Percentiles rank a stretch among this genome's conserved stretches.
These are phyloP conservation scores for Cyphomyrus discorhynchus DNA, from an alignment of 2,113 vertebrate species.

Conservation along the genomic window DNA sequence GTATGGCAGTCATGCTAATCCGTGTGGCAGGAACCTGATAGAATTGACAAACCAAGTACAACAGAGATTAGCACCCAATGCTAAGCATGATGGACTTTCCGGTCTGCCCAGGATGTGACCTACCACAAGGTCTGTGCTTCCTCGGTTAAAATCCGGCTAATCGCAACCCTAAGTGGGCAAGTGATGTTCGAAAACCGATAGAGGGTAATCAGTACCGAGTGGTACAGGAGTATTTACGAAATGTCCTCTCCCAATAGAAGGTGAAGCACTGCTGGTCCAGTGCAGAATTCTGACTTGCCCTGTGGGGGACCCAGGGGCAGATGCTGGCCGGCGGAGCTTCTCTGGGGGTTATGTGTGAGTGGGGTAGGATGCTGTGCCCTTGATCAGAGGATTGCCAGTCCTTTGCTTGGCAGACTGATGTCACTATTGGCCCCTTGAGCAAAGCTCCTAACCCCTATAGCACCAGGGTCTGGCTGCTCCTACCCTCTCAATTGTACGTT, in stretches of 20 bases:
- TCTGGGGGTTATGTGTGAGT: not conserved
- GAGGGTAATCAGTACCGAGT: not conserved
- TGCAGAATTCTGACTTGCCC: not conserved
- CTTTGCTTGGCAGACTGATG: not conserved
- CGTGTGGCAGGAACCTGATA: not conserved
- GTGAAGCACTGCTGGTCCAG: not conserved
- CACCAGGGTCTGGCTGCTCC: not conserved
- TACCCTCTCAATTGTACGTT: not conserved
- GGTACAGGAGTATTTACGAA: not conserved
- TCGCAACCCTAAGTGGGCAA: not conserved
- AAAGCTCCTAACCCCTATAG: not conserved
- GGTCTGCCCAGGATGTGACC: not conserved
- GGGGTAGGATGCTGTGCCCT: not conserved
- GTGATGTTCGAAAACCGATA: not conserved
- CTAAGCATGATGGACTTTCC: not conserved
- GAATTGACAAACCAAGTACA: not conserved
- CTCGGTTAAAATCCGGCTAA: not conserved
- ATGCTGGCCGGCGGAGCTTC: not conserved
- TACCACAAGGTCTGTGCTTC: not conserved
- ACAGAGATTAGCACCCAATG: not conserved
- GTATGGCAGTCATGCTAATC: not conserved
- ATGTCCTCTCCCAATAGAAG: not conserved
- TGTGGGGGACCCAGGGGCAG: not conserved
- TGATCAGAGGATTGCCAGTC: not conserved
- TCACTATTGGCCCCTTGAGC: not conserved